A percentile compares a stretch with the other conserved stretches of the same genome.
Evolutionary conservation across 2,113 vertebrate genomes (phyloP).

Genomic region (Tragulus kanchil): DNA sequence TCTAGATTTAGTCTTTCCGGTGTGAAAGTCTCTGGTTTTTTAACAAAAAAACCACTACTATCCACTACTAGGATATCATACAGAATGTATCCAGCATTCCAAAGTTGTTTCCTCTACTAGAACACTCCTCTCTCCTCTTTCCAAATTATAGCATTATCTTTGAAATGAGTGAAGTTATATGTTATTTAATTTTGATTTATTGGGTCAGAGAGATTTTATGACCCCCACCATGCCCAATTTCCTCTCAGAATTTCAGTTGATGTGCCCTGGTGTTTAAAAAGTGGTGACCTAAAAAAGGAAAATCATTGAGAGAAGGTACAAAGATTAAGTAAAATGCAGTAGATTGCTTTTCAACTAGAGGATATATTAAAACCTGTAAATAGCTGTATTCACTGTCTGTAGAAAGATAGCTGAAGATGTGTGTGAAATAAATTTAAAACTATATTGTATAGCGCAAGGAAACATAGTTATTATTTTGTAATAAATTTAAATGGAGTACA

Average conservation of each 20-base stretch:
- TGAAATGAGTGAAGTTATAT: background rate
- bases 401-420: background rate
- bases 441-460: background rate
- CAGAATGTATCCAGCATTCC: background rate
- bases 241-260: background rate
- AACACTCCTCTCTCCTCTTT: background rate
- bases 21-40: background rate
- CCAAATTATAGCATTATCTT: background rate
- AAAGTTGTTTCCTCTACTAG: background rate
- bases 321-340: background rate
- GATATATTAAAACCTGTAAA: conserved; percentile 3
- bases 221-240: background rate
- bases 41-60: background rate
- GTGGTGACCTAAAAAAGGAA: background rate
- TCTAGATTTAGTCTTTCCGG: background rate
- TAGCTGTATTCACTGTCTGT: background rate
- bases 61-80: background rate
- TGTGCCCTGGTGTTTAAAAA: background rate
- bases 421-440: background rate
- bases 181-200: background rate
- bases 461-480: background rate
- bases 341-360: background rate
- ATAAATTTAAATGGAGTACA: background rate
- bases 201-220: background rate
- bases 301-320: background rate